Evolutionary conservation across 2,113 vertebrate species (phyloP).

Genomic region (Thamnophis sirtalis): DNA sequence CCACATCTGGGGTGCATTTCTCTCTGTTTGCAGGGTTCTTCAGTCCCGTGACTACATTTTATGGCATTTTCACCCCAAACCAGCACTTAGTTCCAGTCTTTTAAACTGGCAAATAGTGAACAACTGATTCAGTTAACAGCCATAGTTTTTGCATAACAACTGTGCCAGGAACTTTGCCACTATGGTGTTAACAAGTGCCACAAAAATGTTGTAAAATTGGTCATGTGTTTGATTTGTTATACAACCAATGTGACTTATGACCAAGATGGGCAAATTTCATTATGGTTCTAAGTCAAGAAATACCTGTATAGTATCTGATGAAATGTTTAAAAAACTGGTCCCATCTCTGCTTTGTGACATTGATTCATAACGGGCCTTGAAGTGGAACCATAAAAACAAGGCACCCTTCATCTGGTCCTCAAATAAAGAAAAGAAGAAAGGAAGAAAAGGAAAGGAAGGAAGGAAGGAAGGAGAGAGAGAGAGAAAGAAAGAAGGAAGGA

Average conservation of each 20-base stretch:
- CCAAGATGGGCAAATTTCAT: background rate
- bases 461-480: too few relatives aligned
- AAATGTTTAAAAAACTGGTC: background rate
- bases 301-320: background rate
- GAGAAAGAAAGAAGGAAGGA: too few relatives aligned
- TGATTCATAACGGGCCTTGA: background rate
- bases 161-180: background rate
- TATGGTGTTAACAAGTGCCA: background rate
- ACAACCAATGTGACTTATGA: too few relatives aligned
- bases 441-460: too few relatives aligned
- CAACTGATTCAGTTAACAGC: background rate
- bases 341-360: slow-evolving; percentile 1
- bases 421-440: too few relatives aligned
- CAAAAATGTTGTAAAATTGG: background rate
- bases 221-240: background rate
- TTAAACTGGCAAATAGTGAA: background rate
- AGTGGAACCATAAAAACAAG: slow-evolving; percentile 23
- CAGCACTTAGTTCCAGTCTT: background rate
- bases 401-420: background rate
- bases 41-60: background rate
- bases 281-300: background rate
- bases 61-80: background rate
- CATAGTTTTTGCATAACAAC: background rate
- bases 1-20: background rate
- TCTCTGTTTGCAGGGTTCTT: background rate